phyloP scores from a whole-genome alignment of 1,140 invertebrate genomes.

The Potamilus streckersoni region DNA sequence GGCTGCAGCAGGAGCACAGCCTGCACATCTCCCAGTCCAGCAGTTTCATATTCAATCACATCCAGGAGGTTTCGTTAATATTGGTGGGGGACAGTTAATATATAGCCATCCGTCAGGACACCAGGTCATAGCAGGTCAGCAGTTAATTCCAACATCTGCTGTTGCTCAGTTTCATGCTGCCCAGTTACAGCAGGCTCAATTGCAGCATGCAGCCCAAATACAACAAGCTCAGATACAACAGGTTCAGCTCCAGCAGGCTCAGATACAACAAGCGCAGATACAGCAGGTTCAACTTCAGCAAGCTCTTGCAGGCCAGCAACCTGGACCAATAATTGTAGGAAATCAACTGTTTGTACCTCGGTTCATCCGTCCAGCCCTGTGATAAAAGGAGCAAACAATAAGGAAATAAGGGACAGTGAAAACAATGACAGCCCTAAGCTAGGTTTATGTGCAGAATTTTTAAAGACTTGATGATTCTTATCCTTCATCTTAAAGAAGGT shows the following conservation, averaged over 20 bases:
- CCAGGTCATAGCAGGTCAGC: conserved; percentile 3
- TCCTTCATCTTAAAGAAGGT: too few relatives aligned
- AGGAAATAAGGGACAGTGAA: too few relatives aligned
- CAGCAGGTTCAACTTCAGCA: conserved; percentile 28
- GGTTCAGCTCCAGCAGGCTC: conserved; percentile 3
- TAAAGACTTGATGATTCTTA: too few relatives aligned
- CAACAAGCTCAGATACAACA: conserved; percentile 21
- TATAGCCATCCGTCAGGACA: too few relatives aligned
- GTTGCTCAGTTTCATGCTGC: conserved; percentile 8
- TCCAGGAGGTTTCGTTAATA: too few relatives aligned
- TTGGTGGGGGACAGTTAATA: too few relatives aligned
- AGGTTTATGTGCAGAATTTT: too few relatives aligned
- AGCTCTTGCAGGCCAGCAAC: conserved; percentile 21
- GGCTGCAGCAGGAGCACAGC: conserved; percentile 22
- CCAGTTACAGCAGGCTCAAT: background rate
- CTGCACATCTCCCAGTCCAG: conserved; percentile 14
- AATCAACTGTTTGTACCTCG: conserved; percentile 33
- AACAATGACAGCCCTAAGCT: too few relatives aligned
- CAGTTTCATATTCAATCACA: background rate
- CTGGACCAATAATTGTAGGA: conserved; percentile 30
- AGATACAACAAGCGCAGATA: conserved; percentile 15
- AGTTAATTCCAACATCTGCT: background rate
- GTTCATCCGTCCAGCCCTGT: conserved; percentile 22
- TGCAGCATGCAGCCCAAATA: conserved; percentile 12
- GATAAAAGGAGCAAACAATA: background rate